Evolutionary conservation across 2,113 vertebrate genomes (phyloP).

Genomic region (Protobothrops mucrosquamatus): DNA sequence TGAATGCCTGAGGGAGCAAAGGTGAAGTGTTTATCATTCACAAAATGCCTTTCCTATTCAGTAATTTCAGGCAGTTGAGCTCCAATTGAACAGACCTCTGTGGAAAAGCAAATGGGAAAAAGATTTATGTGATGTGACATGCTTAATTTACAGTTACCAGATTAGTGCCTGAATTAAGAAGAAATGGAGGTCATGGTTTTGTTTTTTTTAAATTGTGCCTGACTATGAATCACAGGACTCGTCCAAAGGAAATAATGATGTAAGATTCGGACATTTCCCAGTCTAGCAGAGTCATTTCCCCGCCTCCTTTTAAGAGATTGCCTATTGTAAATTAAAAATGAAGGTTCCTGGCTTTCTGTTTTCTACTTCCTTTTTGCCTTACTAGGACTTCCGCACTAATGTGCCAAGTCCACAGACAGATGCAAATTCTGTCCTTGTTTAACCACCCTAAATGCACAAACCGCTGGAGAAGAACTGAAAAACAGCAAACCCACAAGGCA

Average conservation of each 20-base stretch:
- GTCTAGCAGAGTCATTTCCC: conserved; percentile 15
- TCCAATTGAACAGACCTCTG: background rate
- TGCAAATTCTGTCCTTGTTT: background rate
- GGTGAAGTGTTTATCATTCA: background rate
- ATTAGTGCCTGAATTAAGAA: background rate
- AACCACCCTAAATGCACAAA: background rate
- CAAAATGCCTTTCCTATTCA: background rate
- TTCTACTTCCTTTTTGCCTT: background rate
- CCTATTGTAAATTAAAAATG: background rate
- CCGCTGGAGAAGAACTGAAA: background rate
- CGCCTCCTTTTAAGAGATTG: background rate
- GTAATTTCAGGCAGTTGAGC: background rate
- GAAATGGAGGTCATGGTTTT: background rate
- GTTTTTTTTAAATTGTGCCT: background rate
- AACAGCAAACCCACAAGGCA: background rate
- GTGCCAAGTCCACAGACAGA: background rate
- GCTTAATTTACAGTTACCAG: background rate
- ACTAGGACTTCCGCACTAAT: background rate
- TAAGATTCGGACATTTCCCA: background rate
- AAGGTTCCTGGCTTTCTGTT: background rate
- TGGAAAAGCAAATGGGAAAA: background rate
- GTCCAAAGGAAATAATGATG: background rate
- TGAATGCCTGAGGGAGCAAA: background rate
- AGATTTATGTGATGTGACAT: background rate
- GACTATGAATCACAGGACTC: background rate